phyloP scores from a whole-genome alignment of 2,113 vertebrate genomes.

The Tupaia tana region DNA sequence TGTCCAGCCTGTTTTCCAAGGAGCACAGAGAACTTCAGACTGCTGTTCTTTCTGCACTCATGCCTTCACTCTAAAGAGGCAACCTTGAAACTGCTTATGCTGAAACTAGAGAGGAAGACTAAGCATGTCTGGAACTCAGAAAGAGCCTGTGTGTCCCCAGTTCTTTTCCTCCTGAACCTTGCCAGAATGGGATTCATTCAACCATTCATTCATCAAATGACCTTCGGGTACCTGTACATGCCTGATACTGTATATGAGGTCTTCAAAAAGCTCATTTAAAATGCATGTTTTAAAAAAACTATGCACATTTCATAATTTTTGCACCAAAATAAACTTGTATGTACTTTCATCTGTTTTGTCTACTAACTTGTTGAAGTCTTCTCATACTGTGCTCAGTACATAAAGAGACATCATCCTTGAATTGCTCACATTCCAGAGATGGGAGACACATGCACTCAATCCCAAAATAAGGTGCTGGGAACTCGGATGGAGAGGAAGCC shows the following conservation, averaged over 20 bases:
- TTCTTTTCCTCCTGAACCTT: not conserved
- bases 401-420: not conserved
- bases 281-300: too few species aligned
- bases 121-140: not conserved
- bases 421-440: not conserved
- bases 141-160: not conserved
- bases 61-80: not conserved
- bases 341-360: too few species aligned
- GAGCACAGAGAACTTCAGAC: not conserved
- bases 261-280: too few species aligned
- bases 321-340: too few species aligned
- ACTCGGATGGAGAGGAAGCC: not conserved
- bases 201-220: not conserved
- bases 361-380: too few species aligned
- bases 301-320: too few species aligned
- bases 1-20: constrained; percentile 35
- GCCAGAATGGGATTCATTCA: not conserved
- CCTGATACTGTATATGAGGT: too few species aligned
- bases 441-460: not conserved
- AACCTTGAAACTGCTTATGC: not conserved
- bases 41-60: not conserved
- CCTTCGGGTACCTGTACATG: too few species aligned
- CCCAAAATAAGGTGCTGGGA: not conserved
- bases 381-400: too few species aligned
- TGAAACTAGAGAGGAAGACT: not conserved